A percentile compares a stretch with the other conserved stretches of the same genome.
phyloP scores from a whole-genome alignment of 2,888 invertebrate species.

The Platycnemis pennipes region DNA sequence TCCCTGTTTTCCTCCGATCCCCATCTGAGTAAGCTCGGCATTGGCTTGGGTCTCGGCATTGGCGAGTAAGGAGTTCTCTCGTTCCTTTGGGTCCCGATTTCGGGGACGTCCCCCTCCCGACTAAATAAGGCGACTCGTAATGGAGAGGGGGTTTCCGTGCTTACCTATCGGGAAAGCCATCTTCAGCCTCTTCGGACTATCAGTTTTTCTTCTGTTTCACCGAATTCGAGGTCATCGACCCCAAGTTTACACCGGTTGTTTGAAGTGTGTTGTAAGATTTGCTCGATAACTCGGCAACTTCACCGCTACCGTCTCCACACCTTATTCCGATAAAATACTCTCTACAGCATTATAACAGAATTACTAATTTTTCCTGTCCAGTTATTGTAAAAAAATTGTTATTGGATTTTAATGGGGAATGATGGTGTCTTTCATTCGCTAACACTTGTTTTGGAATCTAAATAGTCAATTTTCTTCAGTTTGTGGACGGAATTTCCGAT shows the following conservation, averaged over 20 bases:
- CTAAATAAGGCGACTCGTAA: not conserved
- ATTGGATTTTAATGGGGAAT: too few species aligned
- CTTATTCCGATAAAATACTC: too few species aligned
- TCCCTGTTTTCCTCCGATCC: not conserved
- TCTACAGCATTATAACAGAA: too few species aligned
- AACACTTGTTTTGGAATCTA: too few species aligned
- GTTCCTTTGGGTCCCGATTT: not conserved
- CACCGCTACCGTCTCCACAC: too few species aligned
- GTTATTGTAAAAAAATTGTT: too few species aligned
- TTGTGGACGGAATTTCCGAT: too few species aligned
- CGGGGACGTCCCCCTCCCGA: not conserved
- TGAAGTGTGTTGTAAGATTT: not conserved
- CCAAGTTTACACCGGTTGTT: not conserved
- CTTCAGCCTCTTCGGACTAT: not conserved
- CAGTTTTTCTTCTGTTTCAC: not conserved
- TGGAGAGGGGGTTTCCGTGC: not conserved
- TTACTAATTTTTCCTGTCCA: too few species aligned
- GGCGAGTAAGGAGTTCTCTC: not conserved
- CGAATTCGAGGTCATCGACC: not conserved
- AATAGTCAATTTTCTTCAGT: too few species aligned
- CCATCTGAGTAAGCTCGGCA: not conserved
- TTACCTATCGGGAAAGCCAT: not conserved
- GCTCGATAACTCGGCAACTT: too few species aligned
- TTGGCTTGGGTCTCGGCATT: not conserved
- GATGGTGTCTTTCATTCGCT: too few species aligned